Percentiles rank a stretch among this genome's conserved stretches.
phyloP scores from a whole-genome alignment of 2,797 vertebrate species.

The Fringilla coelebs region DNA sequence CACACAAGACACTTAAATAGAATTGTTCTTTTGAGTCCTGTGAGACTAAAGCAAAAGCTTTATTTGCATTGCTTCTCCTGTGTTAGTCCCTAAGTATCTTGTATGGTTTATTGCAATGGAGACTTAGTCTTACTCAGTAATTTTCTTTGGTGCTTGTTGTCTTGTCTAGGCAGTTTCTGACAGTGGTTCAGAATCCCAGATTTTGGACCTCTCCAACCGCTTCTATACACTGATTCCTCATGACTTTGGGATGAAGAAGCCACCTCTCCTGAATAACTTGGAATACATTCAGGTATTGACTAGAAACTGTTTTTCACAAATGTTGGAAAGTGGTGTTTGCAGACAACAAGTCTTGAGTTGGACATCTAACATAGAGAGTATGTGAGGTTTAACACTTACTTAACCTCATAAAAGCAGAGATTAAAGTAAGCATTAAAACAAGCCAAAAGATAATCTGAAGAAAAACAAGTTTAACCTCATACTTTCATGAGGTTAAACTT shows the following conservation, averaged over 20 bases:
- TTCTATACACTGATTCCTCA: conserved; percentile 99
- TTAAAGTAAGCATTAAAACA: not conserved
- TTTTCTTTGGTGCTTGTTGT: not conserved
- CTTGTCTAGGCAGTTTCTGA: conserved; percentile 85
- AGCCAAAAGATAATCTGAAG: not conserved
- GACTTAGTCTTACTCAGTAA: not conserved
- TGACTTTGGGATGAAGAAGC: conserved; percentile 99
- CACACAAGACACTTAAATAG: not conserved
- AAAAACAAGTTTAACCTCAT: not conserved
- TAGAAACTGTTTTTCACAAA: not conserved
- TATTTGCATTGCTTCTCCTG: not conserved
- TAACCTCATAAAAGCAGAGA: not conserved
- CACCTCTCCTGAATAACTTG: conserved; percentile 88
- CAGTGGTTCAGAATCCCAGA: conserved; percentile 81
- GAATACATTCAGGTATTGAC: conserved; percentile 90
- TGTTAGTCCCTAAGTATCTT: not conserved
- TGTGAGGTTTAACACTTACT: not conserved
- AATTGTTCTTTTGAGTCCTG: not conserved
- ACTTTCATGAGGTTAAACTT: not conserved
- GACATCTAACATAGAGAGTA: not conserved
- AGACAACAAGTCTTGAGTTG: not conserved
- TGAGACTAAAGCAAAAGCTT: not conserved
- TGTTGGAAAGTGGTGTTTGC: not conserved
- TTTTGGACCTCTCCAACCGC: conserved; percentile 96
- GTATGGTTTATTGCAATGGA: not conserved